phyloP scores from a whole-genome alignment of 2,113 vertebrate genomes.

The Epinephelus lanceolatus region DNA sequence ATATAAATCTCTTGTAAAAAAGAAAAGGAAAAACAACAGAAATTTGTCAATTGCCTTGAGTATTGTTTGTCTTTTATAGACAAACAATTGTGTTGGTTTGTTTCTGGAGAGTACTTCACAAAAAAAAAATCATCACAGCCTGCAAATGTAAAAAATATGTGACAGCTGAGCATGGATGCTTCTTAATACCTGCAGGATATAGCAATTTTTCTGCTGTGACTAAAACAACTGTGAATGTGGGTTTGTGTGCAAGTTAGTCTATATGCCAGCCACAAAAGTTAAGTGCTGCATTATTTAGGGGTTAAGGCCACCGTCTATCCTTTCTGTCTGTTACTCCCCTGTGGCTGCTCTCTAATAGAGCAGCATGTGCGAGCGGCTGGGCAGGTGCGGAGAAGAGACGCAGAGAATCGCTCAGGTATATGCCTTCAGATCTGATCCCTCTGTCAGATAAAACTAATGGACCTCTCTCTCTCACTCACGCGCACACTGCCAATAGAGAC shows the following conservation, averaged over 20 bases:
- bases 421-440: constrained; percentile 66
- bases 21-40: constrained; percentile 6
- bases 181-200: constrained; percentile 7
- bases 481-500: neutral
- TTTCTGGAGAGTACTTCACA: constrained; percentile 5
- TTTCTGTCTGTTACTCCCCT: constrained; percentile 21
- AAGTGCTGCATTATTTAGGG: constrained; percentile 47
- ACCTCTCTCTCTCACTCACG: constrained; percentile 29
- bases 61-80: constrained; percentile 38
- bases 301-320: constrained; percentile 23
- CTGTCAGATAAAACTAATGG: constrained; percentile 74
- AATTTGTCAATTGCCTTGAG: constrained; percentile 35
- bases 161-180: constrained; percentile 8
- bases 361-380: constrained; percentile 25
- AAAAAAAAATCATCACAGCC: neutral
- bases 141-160: constrained; percentile 5
- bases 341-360: constrained; percentile 51
- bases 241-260: constrained; percentile 6
- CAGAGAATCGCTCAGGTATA: constrained; percentile 52
- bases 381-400: constrained; percentile 31
- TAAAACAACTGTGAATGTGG: neutral
- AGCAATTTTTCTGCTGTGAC: neutral
- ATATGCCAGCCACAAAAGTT: constrained; percentile 38
- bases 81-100: constrained; percentile 17
- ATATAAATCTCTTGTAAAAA: constrained; percentile 39